Conservation (phyloP, 1,140 invertebrate species). For the Ips typographus region DNA sequence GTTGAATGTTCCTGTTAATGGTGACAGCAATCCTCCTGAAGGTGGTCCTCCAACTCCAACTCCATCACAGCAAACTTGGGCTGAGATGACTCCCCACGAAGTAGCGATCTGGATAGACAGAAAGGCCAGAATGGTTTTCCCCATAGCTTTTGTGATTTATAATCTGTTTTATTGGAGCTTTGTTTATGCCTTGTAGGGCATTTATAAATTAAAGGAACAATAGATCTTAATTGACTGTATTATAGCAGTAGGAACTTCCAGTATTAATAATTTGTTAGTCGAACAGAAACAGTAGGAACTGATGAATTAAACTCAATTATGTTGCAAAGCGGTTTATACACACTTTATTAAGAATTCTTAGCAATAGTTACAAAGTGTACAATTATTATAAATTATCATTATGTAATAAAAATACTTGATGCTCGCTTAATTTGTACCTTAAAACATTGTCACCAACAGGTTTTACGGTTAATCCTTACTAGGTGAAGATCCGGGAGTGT, state of each 20-base stretch:
- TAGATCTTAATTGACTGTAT: background rate
- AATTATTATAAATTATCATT: too few species aligned
- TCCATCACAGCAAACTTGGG: conserved; percentile 58
- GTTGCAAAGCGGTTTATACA: too few species aligned
- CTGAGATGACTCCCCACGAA: conserved; percentile 82
- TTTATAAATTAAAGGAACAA: background rate
- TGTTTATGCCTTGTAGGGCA: conserved; percentile 53
- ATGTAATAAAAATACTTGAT: too few species aligned
- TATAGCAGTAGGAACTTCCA: conserved; percentile 1
- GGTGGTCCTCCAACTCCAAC: conserved; percentile 20
- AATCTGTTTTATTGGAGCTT: conserved; percentile 86
- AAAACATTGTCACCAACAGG: too few species aligned
- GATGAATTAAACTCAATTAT: too few species aligned
- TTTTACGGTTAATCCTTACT: too few species aligned
- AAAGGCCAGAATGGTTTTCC: conserved; percentile 76
- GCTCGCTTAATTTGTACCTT: too few species aligned
- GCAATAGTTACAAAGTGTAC: too few species aligned
- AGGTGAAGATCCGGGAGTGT: conserved; percentile 16
- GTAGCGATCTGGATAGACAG: conserved; percentile 85
- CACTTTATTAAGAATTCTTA: too few species aligned
- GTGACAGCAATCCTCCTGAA: conserved; percentile 32
- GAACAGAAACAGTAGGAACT: too few species aligned
- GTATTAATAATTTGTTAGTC: background rate
- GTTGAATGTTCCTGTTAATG: conserved; percentile 57
- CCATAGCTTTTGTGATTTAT: conserved; percentile 75